Conservation (phyloP, 2,797 vertebrate genomes). For the Coranthus polyacanthus region DNA sequence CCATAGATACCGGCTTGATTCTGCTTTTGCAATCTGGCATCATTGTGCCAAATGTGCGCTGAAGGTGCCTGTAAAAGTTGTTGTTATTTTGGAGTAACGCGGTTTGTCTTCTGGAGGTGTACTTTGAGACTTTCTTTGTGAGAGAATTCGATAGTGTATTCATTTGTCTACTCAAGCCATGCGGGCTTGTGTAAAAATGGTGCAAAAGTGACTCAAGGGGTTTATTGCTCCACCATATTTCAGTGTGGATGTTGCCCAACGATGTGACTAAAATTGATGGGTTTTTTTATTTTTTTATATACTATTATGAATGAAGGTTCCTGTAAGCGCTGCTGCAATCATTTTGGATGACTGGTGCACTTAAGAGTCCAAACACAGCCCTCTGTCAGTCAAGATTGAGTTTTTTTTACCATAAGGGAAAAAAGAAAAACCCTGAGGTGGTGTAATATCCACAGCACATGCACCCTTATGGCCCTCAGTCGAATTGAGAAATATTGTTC, state of each 20-base stretch:
- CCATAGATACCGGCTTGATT: neutral
- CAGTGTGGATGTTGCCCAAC: neutral
- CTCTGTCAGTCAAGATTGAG: neutral
- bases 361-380: conserved; percentile 9
- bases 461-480: conserved; percentile 1
- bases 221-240: conserved; percentile 48
- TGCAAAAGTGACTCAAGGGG: conserved; percentile 36
- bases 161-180: too few relatives aligned
- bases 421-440: conserved; percentile 25
- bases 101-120: neutral
- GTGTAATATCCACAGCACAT: conserved; percentile 55
- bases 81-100: neutral
- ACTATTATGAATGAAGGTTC: neutral
- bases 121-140: neutral
- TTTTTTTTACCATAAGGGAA: neutral
- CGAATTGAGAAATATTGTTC: conserved; percentile 50
- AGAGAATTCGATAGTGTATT: neutral
- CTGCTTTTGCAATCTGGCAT: neutral
- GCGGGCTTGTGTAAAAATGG: conserved; percentile 16
- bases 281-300: neutral
- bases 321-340: neutral
- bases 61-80: too few relatives aligned
- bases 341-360: neutral
- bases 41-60: too few relatives aligned
- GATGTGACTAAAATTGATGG: conserved; percentile 2